Conservation (phyloP, 2,888 invertebrate genomes). For the Taphrorychus bicolor region DNA sequence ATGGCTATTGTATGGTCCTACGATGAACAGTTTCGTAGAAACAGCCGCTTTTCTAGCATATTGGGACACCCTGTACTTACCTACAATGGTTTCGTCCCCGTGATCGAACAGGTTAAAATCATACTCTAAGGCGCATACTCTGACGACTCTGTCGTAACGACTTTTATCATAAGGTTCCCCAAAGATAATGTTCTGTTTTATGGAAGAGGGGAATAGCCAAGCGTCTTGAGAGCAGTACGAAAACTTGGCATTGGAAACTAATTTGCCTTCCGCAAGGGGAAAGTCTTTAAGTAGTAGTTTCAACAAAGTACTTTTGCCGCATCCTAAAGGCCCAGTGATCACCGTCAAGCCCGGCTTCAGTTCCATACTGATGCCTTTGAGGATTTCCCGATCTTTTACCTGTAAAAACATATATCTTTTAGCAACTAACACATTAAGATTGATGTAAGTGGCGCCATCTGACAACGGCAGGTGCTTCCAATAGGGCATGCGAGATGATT, state of each 20-base stretch:
- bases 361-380: conserved; percentile 59
- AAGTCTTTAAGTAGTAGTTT: conserved; percentile 58
- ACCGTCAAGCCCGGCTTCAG: conserved; percentile 61
- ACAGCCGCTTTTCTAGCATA: not conserved
- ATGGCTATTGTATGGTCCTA: too few relatives aligned
- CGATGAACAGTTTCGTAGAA: too few relatives aligned
- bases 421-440: too few relatives aligned
- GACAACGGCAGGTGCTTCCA: too few relatives aligned
- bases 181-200: conserved; percentile 81
- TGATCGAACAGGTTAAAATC: conserved; percentile 64
- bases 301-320: conserved; percentile 66
- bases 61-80: conserved; percentile 14
- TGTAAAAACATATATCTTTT: conserved; percentile 9
- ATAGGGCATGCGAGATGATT: too few relatives aligned
- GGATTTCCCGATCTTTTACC: conserved; percentile 45
- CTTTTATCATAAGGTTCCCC: conserved; percentile 68
- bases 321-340: conserved; percentile 71
- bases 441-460: too few relatives aligned
- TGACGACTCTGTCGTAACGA: conserved; percentile 67
- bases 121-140: conserved; percentile 68
- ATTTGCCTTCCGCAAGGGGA: conserved; percentile 59
- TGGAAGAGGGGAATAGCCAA: conserved; percentile 67
- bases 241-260: conserved; percentile 61
- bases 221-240: conserved; percentile 70
- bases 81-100: conserved; percentile 72